These are phyloP conservation scores for Anguilla megastoma DNA, from an alignment of 2,797 vertebrate genomes.

Conservation along the genomic window DNA sequence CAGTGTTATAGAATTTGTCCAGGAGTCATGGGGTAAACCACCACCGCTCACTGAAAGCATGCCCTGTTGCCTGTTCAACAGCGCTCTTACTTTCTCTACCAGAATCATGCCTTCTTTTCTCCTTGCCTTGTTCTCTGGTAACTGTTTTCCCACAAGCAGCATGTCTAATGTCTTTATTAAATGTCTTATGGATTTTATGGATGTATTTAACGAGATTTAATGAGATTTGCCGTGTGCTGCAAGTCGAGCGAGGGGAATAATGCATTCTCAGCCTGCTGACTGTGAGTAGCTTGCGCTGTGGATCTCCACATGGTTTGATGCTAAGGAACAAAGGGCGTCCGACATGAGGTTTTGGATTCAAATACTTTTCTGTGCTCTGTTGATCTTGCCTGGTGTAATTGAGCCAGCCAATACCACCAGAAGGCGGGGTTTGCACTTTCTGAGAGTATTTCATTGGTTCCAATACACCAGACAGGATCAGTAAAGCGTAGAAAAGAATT, in stretches of 20 bases:
- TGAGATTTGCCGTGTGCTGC: background rate
- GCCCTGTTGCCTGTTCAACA: background rate
- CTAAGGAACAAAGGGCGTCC: background rate
- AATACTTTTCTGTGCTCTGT: too few relatives aligned
- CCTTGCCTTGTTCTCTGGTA: background rate
- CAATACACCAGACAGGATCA: too few relatives aligned
- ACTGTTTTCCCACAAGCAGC: conserved; percentile 15
- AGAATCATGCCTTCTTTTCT: background rate
- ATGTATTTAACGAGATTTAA: conserved; percentile 9
- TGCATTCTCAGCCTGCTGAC: background rate
- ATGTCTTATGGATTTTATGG: conserved; percentile 6
- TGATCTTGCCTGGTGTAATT: too few relatives aligned
- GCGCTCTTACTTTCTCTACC: background rate
- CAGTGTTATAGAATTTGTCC: too few relatives aligned
- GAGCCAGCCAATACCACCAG: too few relatives aligned
- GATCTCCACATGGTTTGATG: background rate
- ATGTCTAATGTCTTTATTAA: conserved; percentile 17
- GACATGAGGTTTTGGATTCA: background rate
- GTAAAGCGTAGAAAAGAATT: too few relatives aligned
- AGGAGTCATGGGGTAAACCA: too few relatives aligned
- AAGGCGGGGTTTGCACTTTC: too few relatives aligned
- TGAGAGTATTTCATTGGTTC: too few relatives aligned
- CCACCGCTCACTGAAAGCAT: background rate
- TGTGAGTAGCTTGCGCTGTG: background rate
- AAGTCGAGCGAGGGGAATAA: background rate